phyloP scores from a whole-genome alignment of 64 coral and sea anemone species.

The Actinia tenebrosa region DNA sequence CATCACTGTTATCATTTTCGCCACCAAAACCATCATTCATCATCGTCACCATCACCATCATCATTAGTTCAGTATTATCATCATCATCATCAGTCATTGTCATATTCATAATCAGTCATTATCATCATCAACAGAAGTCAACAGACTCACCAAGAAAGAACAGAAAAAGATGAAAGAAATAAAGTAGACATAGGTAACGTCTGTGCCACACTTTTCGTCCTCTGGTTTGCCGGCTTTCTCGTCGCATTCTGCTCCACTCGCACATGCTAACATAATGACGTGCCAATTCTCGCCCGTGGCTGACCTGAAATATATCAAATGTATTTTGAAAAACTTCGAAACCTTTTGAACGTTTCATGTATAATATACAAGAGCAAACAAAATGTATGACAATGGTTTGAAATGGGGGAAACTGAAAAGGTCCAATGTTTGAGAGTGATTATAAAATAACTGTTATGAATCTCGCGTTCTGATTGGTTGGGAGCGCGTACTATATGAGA shows the following conservation, averaged over 20 bases:
- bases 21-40: neutral
- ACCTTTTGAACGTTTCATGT: no score
- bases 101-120: neutral
- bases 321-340: neutral
- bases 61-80: neutral
- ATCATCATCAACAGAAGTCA: neutral
- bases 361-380: no score
- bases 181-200: slow-evolving; percentile 81
- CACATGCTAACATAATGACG: slow-evolving; percentile 64
- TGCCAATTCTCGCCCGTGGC: slow-evolving; percentile 89
- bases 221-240: slow-evolving; percentile 15
- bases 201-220: slow-evolving; percentile 50
- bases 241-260: slow-evolving; percentile 51
- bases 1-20: neutral
- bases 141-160: slow-evolving; percentile 84
- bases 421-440: no score
- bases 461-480: no score
- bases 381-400: no score
- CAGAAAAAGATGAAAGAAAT: slow-evolving; percentile 98
- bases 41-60: neutral
- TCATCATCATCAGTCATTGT: neutral
- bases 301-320: slow-evolving; percentile 32
- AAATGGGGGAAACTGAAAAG: no score
- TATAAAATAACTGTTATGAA: no score
- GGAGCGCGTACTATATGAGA: no score